Conservation (phyloP, 2,113 vertebrate genomes). For the Salvelinus fontinalis region DNA sequence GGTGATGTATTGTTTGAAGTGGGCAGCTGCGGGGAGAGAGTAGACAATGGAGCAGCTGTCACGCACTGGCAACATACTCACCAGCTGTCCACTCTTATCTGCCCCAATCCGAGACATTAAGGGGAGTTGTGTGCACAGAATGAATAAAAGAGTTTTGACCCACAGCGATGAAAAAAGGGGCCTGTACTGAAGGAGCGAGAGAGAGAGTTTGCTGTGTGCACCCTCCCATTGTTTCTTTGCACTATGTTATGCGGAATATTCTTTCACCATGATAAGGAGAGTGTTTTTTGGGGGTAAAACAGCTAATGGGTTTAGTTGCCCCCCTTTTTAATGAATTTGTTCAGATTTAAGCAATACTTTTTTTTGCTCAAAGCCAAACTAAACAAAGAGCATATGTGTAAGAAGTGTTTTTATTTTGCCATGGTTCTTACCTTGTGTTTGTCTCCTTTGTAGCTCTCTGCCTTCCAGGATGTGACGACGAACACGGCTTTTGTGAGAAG, state of each 20-base stretch:
- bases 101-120: slow-evolving; percentile 92
- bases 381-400: slow-evolving; percentile 23
- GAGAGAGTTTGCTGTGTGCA: slow-evolving; percentile 18
- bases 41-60: slow-evolving; percentile 99
- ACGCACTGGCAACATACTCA: slow-evolving; percentile 93
- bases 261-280: slow-evolving; percentile 73
- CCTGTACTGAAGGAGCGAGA: slow-evolving; percentile 56
- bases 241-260: slow-evolving; percentile 84
- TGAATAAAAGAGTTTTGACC: slow-evolving; percentile 95
- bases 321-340: slow-evolving; percentile 60
- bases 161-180: slow-evolving; percentile 82
- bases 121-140: slow-evolving; percentile 86
- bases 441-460: slow-evolving; percentile 83
- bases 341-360: slow-evolving; percentile 43
- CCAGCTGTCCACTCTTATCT: slow-evolving; percentile 99
- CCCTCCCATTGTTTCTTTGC: slow-evolving; percentile 75
- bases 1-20: slow-evolving; percentile 91
- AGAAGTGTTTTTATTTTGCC: background rate
- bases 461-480: slow-evolving; percentile 92
- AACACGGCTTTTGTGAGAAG: slow-evolving; percentile 93
- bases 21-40: slow-evolving; percentile 87
- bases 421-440: slow-evolving; percentile 29
- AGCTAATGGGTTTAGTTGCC: slow-evolving; percentile 57
- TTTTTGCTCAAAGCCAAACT: slow-evolving; percentile 11
- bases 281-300: slow-evolving; percentile 51